Evolutionary conservation across 2,888 invertebrate species (phyloP), one percentile per base, ranked within the genome.

Genomic region (Abscondita cerata): DNA sequence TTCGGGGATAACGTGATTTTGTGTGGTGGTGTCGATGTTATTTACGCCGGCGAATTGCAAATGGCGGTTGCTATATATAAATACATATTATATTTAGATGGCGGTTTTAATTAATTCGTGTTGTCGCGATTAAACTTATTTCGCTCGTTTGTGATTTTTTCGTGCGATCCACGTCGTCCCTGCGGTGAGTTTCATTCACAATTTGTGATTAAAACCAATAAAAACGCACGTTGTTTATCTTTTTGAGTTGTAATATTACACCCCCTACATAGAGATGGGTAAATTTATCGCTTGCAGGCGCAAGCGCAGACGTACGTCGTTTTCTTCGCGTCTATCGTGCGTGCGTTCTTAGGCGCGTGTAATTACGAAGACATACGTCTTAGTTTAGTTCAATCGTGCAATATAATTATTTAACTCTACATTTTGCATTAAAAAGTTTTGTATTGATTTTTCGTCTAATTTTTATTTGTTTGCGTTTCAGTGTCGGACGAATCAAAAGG

Each of bases 351-450:
- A 72, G 63, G 66, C 59, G 68, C 65, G 54, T 67, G 71, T 72
- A 73, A 25, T 73, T 73, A 69, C 70, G 68, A 70, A 71, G 72
- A 76, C 76, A 72, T 72, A 67, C 66, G 77, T 79, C 78, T 71
- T 69, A 70, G 76, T 72, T 78, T 68, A 70, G 67, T 71, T 69
- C 76, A 65, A 67, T 31, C 70, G 67, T 75, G 76, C 78, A 76
- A 80, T 80, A 80, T 80, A 81, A 80, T 80, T 80, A 80, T 80
- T 81, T 81, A 81, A 80, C 79, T 77, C 78, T 77, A 79, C 78
- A 78, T 80, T 80, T 80, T 80, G 78, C 80, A 80, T 80, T 80
- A 80, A 78, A 71, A 78, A 78, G 75, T 77, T 73, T 78, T 76
- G 78, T 80, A 81, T 81, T 78, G 81, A 81, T 80, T 80, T 80